A percentile compares a stretch with the other conserved stretches of the same genome.
These are phyloP conservation scores for Dicranocentrus wangi DNA, from an alignment of 2,888 invertebrate species.

Conservation along the genomic window DNA sequence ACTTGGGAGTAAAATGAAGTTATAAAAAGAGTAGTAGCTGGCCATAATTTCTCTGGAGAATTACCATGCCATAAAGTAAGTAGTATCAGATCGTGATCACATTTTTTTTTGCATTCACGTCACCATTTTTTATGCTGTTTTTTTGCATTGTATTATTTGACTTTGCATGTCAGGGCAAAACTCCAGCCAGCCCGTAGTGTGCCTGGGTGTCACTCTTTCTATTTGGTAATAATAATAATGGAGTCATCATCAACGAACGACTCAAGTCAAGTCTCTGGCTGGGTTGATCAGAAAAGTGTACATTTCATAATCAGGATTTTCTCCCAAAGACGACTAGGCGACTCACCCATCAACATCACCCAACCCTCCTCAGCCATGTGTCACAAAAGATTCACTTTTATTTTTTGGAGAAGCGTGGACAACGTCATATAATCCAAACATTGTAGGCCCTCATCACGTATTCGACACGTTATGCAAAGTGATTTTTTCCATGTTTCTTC, in stretches of 20 bases:
- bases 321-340: slow-evolving; percentile 20
- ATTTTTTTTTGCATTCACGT: slow-evolving; percentile 3
- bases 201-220: neutral
- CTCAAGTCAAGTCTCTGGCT: too few species aligned
- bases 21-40: slow-evolving; percentile 30
- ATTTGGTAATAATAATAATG: slow-evolving; percentile 38
- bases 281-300: too few species aligned
- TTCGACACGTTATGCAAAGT: slow-evolving; percentile 27
- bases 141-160: too few species aligned
- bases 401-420: slow-evolving; percentile 30
- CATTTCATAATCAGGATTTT: slow-evolving; percentile 1
- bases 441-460: neutral
- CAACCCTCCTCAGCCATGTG: slow-evolving; percentile 6
- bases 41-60: neutral
- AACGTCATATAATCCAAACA: slow-evolving; percentile 12
- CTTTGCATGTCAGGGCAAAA: too few species aligned
- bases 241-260: slow-evolving; percentile 39
- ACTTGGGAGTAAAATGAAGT: slow-evolving; percentile 16
- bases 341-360: neutral
- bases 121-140: neutral
- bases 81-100: neutral
- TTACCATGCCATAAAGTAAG: neutral
- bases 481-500: neutral
- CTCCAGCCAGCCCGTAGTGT: neutral
- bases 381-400: slow-evolving; percentile 26